These are phyloP conservation scores for Pollachius pollachius DNA, from an alignment of 2,113 vertebrate species.

Conservation along the genomic window DNA sequence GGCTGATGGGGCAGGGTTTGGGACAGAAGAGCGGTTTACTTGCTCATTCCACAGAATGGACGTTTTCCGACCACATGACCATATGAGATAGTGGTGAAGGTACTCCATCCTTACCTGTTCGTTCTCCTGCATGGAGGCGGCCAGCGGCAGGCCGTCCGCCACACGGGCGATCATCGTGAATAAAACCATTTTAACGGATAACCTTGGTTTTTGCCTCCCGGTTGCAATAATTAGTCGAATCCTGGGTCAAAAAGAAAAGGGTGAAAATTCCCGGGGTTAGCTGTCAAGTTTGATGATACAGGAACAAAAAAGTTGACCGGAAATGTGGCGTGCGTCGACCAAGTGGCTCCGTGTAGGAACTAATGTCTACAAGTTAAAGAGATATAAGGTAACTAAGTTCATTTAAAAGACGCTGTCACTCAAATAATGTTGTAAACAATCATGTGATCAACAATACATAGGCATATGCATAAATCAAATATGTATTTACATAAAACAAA, in stretches of 20 bases:
- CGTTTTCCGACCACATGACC: too few relatives aligned
- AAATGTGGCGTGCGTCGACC: conserved; percentile 35
- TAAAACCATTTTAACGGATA: conserved; percentile 76
- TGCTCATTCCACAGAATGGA: background rate
- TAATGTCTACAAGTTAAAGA: too few relatives aligned
- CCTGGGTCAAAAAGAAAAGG: background rate
- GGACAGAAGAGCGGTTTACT: too few relatives aligned
- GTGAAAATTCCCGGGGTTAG: conserved; percentile 2
- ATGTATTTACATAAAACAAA: too few relatives aligned
- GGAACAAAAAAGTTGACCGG: conserved; percentile 37
- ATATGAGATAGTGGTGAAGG: too few relatives aligned
- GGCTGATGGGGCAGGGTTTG: conserved; percentile 69
- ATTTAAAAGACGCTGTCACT: background rate
- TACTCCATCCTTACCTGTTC: conserved; percentile 76
- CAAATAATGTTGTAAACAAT: background rate
- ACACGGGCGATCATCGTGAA: conserved; percentile 92
- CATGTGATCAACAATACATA: too few relatives aligned
- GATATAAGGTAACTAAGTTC: too few relatives aligned
- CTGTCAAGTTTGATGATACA: conserved; percentile 29
- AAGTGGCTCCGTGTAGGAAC: conserved; percentile 47
- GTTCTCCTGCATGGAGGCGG: conserved; percentile 92
- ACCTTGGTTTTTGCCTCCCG: background rate
- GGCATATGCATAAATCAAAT: too few relatives aligned
- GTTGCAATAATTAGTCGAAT: too few relatives aligned
- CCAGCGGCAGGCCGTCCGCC: conserved; percentile 88